Percentiles rank a stretch among this genome's conserved stretches.
Conservation (phyloP, 2,797 vertebrate species). For the Chaenodraco wilsoni region DNA sequence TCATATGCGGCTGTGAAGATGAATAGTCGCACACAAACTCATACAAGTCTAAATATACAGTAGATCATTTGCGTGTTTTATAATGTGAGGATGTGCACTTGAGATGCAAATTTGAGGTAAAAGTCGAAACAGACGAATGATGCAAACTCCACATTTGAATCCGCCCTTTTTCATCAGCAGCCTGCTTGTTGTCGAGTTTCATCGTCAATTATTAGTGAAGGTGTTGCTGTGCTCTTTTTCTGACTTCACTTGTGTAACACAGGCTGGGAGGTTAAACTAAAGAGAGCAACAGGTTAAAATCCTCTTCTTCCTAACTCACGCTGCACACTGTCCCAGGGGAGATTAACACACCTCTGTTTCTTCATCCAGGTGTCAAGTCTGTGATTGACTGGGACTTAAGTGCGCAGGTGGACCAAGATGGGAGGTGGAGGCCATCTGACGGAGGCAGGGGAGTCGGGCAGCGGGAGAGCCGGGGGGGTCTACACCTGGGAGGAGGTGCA, state of each 20-base stretch:
- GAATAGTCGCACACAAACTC: neutral
- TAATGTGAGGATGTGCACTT: neutral
- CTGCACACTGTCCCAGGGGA: neutral
- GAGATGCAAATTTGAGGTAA: neutral
- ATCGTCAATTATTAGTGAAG: slow-evolving; percentile 61
- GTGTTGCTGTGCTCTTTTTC: slow-evolving; percentile 42
- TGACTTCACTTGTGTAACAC: slow-evolving; percentile 28
- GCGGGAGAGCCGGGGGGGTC: slow-evolving; percentile 57
- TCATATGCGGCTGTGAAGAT: neutral
- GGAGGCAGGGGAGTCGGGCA: slow-evolving; percentile 40
- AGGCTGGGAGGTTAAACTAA: slow-evolving; percentile 15
- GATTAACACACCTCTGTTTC: neutral
- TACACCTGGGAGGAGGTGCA: slow-evolving; percentile 92
- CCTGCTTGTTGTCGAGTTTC: slow-evolving; percentile 39
- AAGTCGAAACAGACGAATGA: neutral
- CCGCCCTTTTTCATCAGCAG: neutral
- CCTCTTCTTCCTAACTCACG: neutral
- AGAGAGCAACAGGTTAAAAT: slow-evolving; percentile 53
- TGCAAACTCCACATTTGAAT: neutral
- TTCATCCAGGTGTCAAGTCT: slow-evolving; percentile 52
- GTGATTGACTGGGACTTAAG: slow-evolving; percentile 34
- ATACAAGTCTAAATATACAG: slow-evolving; percentile 3
- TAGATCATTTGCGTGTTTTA: neutral
- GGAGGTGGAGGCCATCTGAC: slow-evolving; percentile 65
- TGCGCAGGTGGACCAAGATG: slow-evolving; percentile 59